Conservation (phyloP, 2,888 invertebrate species). For the Invenusta paracnida region DNA sequence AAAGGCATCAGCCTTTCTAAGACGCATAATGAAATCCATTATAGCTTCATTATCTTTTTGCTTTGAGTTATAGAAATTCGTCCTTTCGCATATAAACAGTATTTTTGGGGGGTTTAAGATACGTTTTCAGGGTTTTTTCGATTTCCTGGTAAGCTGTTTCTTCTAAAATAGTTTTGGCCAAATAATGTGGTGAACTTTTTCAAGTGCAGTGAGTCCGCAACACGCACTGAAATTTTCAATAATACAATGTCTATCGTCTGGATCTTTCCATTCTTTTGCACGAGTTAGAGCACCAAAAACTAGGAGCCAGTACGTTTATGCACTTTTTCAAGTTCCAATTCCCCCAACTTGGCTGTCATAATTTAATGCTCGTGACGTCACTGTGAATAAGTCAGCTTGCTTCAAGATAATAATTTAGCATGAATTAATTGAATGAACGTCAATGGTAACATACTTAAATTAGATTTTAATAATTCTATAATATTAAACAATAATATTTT, state of each 20-base stretch:
- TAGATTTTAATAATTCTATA: not conserved
- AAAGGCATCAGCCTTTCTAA: not conserved
- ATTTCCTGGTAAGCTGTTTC: not conserved
- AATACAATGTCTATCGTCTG: not conserved
- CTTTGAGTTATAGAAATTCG: constrained; percentile 11
- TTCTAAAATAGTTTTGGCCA: not conserved
- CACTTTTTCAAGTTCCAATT: constrained; percentile 9
- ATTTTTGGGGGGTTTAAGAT: not conserved
- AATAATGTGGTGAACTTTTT: constrained; percentile 9
- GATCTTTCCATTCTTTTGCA: not conserved
- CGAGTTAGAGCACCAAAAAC: not conserved
- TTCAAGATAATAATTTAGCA: not conserved
- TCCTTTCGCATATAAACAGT: not conserved
- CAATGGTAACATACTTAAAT: constrained; percentile 13
- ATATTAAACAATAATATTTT: not conserved
- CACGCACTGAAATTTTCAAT: not conserved
- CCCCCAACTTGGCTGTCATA: constrained; percentile 15
- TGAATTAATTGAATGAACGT: constrained; percentile 5
- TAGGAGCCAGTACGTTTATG: not conserved
- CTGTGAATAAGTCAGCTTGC: constrained; percentile 21
- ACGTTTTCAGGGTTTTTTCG: not conserved
- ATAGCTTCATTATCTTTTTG: constrained; percentile 23
- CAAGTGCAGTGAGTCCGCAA: not conserved
- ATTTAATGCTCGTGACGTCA: constrained; percentile 9
- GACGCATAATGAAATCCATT: not conserved